Base-by-base conservation (phyloP, 2,797 vertebrate genomes). In the Mormyrops boulengeri region DNA sequence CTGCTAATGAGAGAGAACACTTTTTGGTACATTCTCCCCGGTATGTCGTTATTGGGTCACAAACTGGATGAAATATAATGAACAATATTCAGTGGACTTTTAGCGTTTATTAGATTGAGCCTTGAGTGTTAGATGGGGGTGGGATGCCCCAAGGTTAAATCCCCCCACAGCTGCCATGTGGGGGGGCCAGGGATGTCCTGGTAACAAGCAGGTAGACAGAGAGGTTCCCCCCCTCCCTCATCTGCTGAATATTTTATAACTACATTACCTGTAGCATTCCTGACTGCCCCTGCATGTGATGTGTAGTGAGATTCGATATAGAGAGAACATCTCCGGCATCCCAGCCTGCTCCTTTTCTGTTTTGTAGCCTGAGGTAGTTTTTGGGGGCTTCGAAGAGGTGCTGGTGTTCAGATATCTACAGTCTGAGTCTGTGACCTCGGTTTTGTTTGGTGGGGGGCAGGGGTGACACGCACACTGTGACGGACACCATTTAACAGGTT, bases 191-290 rank as follows among this genome's bases (percentile, higher is more conserved):
- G 66, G 66, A 38, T 77, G 12, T 17, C 14, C 34, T 77, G 69
- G 34, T 77, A 41, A 41, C 69, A 77, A 19, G 34, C 4, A 41
- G 34, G 14, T 77, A 77, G 12, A 41, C 0, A 7, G 34, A 77
- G 60, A 26, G 57, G n/a, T 26, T 1, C 8, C 60, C 60, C 60
- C 26, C 69, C 53, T 52, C 26, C 3, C 7, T 47, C 47, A 34
- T 53, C 52, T 57, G 44, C 82, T 55, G 19, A 87, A 69, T n/a
- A 87, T 89, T 86, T 87, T 17, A 89, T 86, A 47, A 87, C 60
- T 55, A 52, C 60, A 89, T 73, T 47, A 62, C 55, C 44, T 38
- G 55, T 6, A 7, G 50, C 44, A 17, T 30, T 50, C 49, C 30
- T 73, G 44, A 22, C 85, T 41, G 86, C 66, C 66, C 26, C 41